These are phyloP conservation scores for Marisa cornuarietis DNA, from an alignment of 1,140 invertebrate species.

Conservation along the genomic window DNA sequence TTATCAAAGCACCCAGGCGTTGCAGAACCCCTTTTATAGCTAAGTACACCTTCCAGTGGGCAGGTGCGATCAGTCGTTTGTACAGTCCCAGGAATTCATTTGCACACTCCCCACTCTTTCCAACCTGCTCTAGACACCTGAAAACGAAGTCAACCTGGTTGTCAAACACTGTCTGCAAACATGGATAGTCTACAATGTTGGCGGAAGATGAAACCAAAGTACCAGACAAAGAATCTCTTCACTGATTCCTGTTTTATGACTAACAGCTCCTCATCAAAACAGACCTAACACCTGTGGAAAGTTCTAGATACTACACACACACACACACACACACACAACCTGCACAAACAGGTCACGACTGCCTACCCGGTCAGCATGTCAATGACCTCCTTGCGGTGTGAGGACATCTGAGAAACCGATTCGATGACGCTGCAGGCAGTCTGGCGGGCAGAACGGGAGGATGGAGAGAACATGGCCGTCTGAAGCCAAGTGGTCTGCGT, in stretches of 20 bases:
- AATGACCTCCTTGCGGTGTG: slow-evolving; percentile 71
- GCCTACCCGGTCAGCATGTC: slow-evolving; percentile 79
- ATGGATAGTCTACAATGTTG: too few relatives aligned
- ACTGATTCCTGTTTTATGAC: too few relatives aligned
- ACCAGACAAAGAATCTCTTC: too few relatives aligned
- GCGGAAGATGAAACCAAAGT: too few relatives aligned
- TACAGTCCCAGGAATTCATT: slow-evolving; percentile 83
- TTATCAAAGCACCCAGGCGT: slow-evolving; percentile 85
- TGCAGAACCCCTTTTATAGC: slow-evolving; percentile 82
- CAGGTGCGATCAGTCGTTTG: slow-evolving; percentile 80
- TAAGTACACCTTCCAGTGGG: slow-evolving; percentile 84
- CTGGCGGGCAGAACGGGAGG: slow-evolving; percentile 86
- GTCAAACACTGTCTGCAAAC: too few relatives aligned
- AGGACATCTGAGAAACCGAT: slow-evolving; percentile 73
- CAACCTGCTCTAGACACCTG: slow-evolving; percentile 78
- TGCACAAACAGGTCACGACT: not conserved
- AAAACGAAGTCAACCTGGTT: not conserved
- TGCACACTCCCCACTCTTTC: slow-evolving; percentile 80
- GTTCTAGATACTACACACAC: too few relatives aligned
- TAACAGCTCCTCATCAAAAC: too few relatives aligned
- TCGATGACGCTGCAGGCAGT: slow-evolving; percentile 90
- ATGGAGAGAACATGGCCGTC: slow-evolving; percentile 89
- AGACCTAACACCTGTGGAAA: too few relatives aligned
- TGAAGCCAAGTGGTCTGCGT: slow-evolving; percentile 78
- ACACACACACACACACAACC: not conserved